phyloP scores from a whole-genome alignment of 1,140 invertebrate genomes.

The Artemia franciscana region DNA sequence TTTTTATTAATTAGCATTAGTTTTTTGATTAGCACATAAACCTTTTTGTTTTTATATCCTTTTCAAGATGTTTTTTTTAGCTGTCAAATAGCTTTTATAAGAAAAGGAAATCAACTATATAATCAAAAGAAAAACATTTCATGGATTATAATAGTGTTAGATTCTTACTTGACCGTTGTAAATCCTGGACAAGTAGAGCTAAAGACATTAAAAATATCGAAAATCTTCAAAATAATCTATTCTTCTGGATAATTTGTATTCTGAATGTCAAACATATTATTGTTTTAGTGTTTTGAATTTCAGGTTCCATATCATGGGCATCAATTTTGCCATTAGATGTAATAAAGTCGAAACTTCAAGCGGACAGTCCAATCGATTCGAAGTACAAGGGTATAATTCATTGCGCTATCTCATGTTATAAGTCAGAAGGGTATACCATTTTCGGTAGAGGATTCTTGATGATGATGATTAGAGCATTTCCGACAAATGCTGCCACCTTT shows the following conservation, averaged over 20 bases:
- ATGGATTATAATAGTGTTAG: no score
- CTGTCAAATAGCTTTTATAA: no score
- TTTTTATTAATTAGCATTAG: no score
- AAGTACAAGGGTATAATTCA: slow-evolving; percentile 27
- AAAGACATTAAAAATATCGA: no score
- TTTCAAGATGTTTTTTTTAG: no score
- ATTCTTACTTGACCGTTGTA: no score
- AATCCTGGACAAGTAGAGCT: no score
- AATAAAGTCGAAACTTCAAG: slow-evolving; percentile 46
- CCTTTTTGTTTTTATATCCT: no score
- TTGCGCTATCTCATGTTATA: slow-evolving; percentile 25
- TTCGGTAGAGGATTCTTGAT: slow-evolving; percentile 33
- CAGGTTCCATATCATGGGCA: slow-evolving; percentile 41
- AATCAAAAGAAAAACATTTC: no score
- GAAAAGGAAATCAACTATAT: no score
- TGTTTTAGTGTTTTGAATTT: slow-evolving; percentile 7
- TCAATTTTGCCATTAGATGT: slow-evolving; percentile 45
- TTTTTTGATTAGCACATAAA: no score
- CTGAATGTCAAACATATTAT: slow-evolving; percentile 1
- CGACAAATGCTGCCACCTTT: slow-evolving; percentile 42
- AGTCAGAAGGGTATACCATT: slow-evolving; percentile 25
- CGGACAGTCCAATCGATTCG: slow-evolving; percentile 27
- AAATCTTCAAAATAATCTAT: slow-evolving; percentile 10
- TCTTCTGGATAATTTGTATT: slow-evolving; percentile 7
- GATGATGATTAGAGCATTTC: slow-evolving; percentile 34